Evolutionary conservation across 2,113 vertebrate genomes (phyloP).

Genomic region (Gymnarchus niloticus): DNA sequence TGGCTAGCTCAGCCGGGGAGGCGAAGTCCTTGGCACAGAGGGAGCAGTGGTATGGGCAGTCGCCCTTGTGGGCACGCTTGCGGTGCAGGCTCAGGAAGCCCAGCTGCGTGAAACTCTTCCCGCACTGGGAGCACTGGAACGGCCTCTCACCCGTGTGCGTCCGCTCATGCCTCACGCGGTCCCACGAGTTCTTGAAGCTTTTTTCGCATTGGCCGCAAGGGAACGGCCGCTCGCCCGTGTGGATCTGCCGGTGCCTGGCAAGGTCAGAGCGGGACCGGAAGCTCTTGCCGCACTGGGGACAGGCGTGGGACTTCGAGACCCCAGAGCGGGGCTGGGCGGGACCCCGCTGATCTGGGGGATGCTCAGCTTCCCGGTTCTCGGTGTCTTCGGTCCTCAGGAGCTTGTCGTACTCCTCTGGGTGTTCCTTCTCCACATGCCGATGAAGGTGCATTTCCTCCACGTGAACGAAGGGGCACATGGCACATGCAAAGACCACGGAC

Average conservation of each 20-base stretch:
- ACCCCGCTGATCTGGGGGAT: constrained; percentile 47
- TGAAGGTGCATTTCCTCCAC: constrained; percentile 51
- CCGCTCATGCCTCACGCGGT: constrained; percentile 14
- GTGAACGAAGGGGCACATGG: constrained; percentile 53
- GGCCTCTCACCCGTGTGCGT: constrained; percentile 23
- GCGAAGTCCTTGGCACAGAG: constrained; percentile 28
- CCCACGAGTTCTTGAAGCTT: constrained; percentile 17
- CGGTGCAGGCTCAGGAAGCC: constrained; percentile 25
- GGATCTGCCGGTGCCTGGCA: constrained; percentile 46
- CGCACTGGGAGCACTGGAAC: constrained; percentile 16
- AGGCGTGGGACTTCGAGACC: constrained; percentile 20
- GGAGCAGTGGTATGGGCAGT: constrained; percentile 42
- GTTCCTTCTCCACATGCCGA: constrained; percentile 46
- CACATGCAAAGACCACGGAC: constrained; percentile 49
- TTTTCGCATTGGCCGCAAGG: constrained; percentile 29
- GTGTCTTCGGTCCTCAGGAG: constrained; percentile 34
- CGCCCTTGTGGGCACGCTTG: constrained; percentile 10
- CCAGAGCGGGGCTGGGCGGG: background rate
- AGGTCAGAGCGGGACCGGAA: constrained; percentile 48
- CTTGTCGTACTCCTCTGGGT: constrained; percentile 44
- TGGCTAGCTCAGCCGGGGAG: constrained; percentile 53
- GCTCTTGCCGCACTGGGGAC: constrained; percentile 48
- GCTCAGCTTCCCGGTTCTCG: constrained; percentile 40
- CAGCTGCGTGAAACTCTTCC: constrained; percentile 14
- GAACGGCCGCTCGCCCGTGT: constrained; percentile 43